Conservation (phyloP, 2,888 invertebrate genomes). For the Drosophila limbata region DNA sequence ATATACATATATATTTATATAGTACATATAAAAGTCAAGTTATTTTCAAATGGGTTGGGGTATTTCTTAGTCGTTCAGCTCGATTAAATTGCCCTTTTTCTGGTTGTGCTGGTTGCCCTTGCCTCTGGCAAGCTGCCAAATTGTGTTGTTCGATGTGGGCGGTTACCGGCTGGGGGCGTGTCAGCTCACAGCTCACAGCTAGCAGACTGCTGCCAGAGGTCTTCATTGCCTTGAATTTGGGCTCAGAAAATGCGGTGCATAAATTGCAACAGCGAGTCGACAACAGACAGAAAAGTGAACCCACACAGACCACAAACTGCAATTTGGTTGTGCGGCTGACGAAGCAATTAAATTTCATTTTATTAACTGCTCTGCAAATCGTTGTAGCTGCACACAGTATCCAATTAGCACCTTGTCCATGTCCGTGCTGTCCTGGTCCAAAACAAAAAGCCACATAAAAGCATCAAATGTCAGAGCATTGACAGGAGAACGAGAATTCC, state of each 20-base stretch:
- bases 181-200: slow-evolving; percentile 25
- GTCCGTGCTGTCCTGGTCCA: slow-evolving; percentile 28
- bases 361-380: slow-evolving; percentile 60
- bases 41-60: background rate
- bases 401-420: slow-evolving; percentile 67
- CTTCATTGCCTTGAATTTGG: slow-evolving; percentile 41
- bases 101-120: slow-evolving; percentile 23
- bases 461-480: slow-evolving; percentile 30
- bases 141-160: slow-evolving; percentile 60
- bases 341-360: slow-evolving; percentile 76
- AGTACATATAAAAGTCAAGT: no score
- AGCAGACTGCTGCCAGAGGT: slow-evolving; percentile 17
- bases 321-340: slow-evolving; percentile 66
- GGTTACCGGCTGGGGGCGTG: slow-evolving; percentile 30
- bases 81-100: slow-evolving; percentile 11
- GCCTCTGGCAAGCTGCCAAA: slow-evolving; percentile 72
- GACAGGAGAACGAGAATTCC: slow-evolving; percentile 40
- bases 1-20: no score
- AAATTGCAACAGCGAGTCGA: slow-evolving; percentile 48
- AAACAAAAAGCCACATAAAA: slow-evolving; percentile 24
- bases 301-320: slow-evolving; percentile 34
- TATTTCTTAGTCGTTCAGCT: slow-evolving; percentile 41
- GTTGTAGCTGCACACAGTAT: slow-evolving; percentile 47
- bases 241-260: slow-evolving; percentile 38
- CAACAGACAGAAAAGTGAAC: background rate